These are phyloP conservation scores for Urocitellus parryii DNA, from an alignment of 2,113 vertebrate species.

Conservation along the genomic window DNA sequence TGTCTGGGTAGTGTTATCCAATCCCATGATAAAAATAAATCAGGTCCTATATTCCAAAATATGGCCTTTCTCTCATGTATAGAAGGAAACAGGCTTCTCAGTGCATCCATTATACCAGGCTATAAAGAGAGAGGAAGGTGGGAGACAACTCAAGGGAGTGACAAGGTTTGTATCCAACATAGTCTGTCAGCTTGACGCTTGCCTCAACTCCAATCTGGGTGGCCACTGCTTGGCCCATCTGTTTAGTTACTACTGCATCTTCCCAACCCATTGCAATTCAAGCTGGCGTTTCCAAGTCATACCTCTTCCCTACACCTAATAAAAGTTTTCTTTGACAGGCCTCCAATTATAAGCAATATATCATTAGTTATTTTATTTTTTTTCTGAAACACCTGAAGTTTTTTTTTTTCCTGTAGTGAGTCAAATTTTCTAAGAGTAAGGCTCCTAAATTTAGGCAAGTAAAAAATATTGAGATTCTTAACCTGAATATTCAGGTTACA, in stretches of 20 bases:
- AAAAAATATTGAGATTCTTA: background rate
- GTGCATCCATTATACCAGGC: background rate
- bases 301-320: accelerated
- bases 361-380: background rate
- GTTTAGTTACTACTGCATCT: background rate
- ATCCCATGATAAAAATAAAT: background rate
- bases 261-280: background rate
- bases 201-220: background rate
- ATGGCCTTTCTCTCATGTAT: background rate
- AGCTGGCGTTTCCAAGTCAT: background rate
- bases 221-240: background rate
- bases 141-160: background rate
- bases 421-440: background rate
- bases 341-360: background rate
- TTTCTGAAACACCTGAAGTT: background rate
- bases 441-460: background rate
- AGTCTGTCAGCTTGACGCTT: background rate
- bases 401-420: background rate
- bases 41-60: background rate
- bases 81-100: background rate
- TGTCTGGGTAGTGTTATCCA: background rate
- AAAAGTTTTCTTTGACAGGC: background rate
- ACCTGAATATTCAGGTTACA: background rate
- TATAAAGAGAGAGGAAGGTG: background rate
- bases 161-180: background rate